These are phyloP conservation scores for Characodon lateralis DNA, from an alignment of 2,797 vertebrate species.

Conservation along the genomic window DNA sequence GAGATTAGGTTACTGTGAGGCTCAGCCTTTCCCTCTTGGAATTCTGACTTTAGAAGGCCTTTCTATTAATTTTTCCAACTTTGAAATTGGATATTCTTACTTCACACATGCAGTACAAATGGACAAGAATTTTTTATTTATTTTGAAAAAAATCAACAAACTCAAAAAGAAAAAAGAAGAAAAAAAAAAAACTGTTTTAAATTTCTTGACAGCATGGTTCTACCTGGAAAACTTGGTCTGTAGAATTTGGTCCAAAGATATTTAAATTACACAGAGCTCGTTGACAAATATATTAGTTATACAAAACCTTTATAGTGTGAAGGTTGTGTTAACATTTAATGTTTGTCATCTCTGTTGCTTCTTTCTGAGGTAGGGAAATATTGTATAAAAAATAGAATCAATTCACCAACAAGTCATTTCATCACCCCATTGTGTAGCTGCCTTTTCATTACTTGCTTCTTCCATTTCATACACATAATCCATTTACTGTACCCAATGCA, in stretches of 20 bases:
- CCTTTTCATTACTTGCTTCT: background rate
- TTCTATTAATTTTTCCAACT: background rate
- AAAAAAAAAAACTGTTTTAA: background rate
- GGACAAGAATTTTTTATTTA: background rate
- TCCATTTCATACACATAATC: background rate
- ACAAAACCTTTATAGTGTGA: background rate
- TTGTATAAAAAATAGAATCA: background rate
- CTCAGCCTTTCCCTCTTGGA: background rate
- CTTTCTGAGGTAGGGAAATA: background rate
- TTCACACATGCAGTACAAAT: background rate
- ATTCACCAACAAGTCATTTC: background rate
- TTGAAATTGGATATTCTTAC: background rate
- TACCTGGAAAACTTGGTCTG: background rate
- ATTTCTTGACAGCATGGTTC: background rate
- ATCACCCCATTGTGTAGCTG: background rate
- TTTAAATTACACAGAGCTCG: background rate
- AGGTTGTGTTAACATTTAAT: background rate
- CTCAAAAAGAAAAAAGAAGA: background rate
- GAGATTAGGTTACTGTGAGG: background rate
- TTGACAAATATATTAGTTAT: background rate
- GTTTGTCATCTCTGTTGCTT: background rate
- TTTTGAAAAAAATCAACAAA: background rate
- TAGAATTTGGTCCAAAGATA: background rate
- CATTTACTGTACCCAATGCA: background rate
- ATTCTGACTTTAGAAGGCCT: background rate